Evolutionary conservation across 2,113 vertebrate genomes (phyloP).

Genomic region (Hippocampus guttulatus): DNA sequence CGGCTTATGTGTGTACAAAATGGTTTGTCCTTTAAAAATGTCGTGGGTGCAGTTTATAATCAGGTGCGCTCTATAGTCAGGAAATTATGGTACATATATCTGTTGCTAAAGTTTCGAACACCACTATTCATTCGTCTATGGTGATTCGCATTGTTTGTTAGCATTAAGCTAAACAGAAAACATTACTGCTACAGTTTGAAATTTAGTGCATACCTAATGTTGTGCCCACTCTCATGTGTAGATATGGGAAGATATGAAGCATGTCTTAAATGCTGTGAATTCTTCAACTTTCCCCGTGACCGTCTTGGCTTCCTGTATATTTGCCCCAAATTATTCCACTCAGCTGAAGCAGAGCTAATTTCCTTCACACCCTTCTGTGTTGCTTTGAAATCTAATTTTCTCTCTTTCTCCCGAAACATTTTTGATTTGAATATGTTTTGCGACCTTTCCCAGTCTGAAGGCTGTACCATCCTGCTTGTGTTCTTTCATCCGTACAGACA

Average conservation of each 20-base stretch:
- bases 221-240: not conserved
- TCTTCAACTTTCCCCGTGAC: not conserved
- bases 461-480: constrained; percentile 39
- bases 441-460: constrained; percentile 31
- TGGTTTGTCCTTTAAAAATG: no score
- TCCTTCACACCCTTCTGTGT: constrained; percentile 27
- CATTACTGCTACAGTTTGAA: not conserved
- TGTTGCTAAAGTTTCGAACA: not conserved
- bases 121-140: not conserved
- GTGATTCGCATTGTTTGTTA: not conserved
- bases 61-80: no score
- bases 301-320: not conserved
- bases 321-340: not conserved
- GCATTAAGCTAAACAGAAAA: not conserved
- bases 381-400: constrained; percentile 45
- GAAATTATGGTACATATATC: not conserved
- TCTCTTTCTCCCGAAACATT: constrained; percentile 38
- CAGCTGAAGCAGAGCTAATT: constrained; percentile 25
- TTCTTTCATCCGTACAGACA: constrained; percentile 47
- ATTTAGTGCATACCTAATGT: not conserved
- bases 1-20: no score
- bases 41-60: no score
- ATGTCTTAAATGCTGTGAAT: not conserved
- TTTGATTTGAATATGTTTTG: constrained; percentile 52
- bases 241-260: not conserved